Evolutionary conservation across 1,140 invertebrate genomes (phyloP), one percentile per base, ranked within the genome.

Genomic region (Drosophila ananassae): DNA sequence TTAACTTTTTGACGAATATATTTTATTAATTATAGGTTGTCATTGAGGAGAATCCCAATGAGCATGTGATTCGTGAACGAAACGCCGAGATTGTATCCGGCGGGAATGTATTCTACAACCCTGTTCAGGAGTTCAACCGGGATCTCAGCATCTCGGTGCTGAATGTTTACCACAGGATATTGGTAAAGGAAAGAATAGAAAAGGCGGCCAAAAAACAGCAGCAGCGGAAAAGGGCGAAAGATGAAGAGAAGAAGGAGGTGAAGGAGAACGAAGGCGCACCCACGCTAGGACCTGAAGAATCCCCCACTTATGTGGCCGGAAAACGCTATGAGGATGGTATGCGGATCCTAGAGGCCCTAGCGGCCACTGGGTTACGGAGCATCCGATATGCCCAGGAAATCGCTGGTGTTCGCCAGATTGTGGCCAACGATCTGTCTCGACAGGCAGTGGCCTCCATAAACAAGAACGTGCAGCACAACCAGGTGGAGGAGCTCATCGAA

Each of bases 321-420:
- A 81, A 51, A 4, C 64, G 73, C 13, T 91, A 90, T 41, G 80
- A 95, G 91, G 85, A 94, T 71, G 95, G 95, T 9, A 92, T 97
- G 41, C 93, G 92, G 28, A 95, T 99, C 72, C 93, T 99, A 51
- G 99, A 99, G 94, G 99, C 98, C 3, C 92, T 99, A 44, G 96
- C 98, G 39, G 99, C 99, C 7, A 91, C 90, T 2, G 99, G 99
- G 0, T 92, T 99, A 10, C 93, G 99, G 37, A 99, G 98, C 44
- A 97, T 99, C 76, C 94, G 99, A 22, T 99, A 99, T 93, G 98
- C 98, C 0, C 96, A 98, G 90, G 99, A 99, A 94, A 94, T 99
- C 17, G 94, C 95, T 2, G 95, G 95, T 48, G 92, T 99, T 0
- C 95, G 94, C 48, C 93, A 96, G 90, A 96, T 99, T 21, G 92